A percentile compares a stretch with the other conserved stretches of the same genome.
Evolutionary conservation across 2,888 invertebrate genomes (phyloP).

Genomic region (Cryptocephalus primarius): DNA sequence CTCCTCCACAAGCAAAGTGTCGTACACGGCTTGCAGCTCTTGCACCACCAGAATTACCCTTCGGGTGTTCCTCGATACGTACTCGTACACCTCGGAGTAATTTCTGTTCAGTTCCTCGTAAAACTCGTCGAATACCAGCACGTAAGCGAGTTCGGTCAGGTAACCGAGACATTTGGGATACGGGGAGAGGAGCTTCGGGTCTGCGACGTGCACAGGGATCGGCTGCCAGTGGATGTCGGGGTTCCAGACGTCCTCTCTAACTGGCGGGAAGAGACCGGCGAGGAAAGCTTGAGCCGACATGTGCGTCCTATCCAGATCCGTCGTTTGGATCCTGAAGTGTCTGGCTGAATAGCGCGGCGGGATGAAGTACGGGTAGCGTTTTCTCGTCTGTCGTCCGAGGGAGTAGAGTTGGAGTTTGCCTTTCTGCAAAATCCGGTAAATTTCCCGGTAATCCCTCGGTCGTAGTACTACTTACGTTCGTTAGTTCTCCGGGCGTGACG

Average conservation of each 20-base stretch:
- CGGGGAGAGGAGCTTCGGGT: conserved; percentile 33
- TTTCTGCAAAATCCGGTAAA: background rate
- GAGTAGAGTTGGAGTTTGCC: background rate
- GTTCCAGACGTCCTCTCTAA: background rate
- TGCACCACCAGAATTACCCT: background rate
- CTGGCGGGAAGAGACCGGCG: background rate
- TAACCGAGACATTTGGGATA: background rate
- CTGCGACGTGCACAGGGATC: conserved; percentile 38
- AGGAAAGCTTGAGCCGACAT: background rate
- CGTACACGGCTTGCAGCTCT: background rate
- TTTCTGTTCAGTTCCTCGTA: conserved; percentile 37
- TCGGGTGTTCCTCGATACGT: conserved; percentile 4
- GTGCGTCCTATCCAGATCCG: background rate
- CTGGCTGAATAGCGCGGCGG: background rate
- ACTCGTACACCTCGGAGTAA: conserved; percentile 42
- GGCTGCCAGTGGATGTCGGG: background rate
- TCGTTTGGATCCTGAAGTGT: background rate
- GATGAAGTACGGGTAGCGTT: background rate
- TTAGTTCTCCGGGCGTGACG: background rate
- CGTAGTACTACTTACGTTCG: background rate
- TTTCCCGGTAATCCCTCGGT: too few species aligned
- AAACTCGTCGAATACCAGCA: conserved; percentile 7
- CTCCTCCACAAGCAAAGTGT: conserved; percentile 5
- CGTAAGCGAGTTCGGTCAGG: conserved; percentile 1
- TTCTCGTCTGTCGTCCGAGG: background rate